phyloP scores from a whole-genome alignment of 2,888 invertebrate genomes.

The Hirtodrosophila duncani region DNA sequence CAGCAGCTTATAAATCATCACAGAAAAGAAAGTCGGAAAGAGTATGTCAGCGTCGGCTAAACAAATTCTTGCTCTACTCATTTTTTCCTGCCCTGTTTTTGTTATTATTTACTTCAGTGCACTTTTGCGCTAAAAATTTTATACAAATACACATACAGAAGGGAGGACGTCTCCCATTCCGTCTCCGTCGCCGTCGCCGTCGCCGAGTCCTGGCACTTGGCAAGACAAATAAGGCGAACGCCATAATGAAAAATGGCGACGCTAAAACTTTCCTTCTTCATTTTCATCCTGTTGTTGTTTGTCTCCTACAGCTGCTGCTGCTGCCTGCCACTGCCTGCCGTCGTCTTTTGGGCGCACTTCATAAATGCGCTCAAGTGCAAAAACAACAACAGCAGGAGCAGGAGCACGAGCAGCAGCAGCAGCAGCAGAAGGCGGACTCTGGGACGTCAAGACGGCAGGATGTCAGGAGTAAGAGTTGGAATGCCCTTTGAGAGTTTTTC shows the following conservation, averaged over 20 bases:
- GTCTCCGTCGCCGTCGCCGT: constrained; percentile 1
- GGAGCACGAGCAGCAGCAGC: too few species aligned
- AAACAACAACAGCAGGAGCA: constrained; percentile 18
- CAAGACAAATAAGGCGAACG: constrained; percentile 58
- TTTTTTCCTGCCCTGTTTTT: constrained; percentile 6
- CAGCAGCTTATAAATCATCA: too few species aligned
- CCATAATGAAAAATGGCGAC: constrained; percentile 60
- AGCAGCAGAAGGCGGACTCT: too few species aligned
- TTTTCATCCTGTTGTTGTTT: constrained; percentile 2
- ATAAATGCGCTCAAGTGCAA: constrained; percentile 43
- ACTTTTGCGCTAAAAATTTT: constrained; percentile 36
- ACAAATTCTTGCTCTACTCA: too few species aligned
- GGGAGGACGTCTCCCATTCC: too few species aligned
- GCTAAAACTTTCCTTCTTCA: constrained; percentile 21
- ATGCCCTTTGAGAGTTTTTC: too few species aligned
- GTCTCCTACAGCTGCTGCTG: constrained; percentile 30
- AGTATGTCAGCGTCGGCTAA: too few species aligned
- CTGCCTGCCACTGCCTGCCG: constrained; percentile 31
- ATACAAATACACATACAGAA: constrained; percentile 31
- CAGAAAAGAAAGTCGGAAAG: too few species aligned
- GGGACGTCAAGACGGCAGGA: too few species aligned
- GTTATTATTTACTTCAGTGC: constrained; percentile 53
- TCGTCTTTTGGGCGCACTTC: constrained; percentile 36
- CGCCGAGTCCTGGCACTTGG: constrained; percentile 40
- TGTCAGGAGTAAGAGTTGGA: too few species aligned